These are phyloP conservation scores for sheep (Ovis aries) DNA, from an alignment of 2,113 vertebrate genomes.

Conservation along the genomic window DNA sequence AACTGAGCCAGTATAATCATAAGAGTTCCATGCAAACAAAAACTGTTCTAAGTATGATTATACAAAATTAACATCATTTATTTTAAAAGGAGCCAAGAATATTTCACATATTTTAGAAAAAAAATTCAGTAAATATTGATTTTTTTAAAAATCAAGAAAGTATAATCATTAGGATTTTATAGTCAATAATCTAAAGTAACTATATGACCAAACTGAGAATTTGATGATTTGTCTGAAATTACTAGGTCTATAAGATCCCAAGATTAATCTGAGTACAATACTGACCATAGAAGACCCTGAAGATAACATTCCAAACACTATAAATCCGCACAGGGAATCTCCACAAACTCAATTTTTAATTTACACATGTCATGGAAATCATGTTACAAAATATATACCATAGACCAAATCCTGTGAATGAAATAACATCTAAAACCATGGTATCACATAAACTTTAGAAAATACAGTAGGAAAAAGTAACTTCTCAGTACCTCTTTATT, in stretches of 20 bases:
- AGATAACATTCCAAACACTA: not conserved
- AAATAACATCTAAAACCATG: not conserved
- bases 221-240: not conserved
- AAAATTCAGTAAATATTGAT: not conserved
- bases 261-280: not conserved
- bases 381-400: not conserved
- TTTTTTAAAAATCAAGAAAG: not conserved
- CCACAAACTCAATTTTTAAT: not conserved
- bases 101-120: constrained; percentile 2
- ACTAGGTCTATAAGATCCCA: not conserved
- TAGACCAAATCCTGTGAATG: not conserved
- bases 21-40: not conserved
- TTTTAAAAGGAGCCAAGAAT: not conserved
- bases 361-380: not conserved
- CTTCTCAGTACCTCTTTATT: not conserved
- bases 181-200: constrained; percentile 7
- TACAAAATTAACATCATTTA: not conserved
- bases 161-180: not conserved
- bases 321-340: not conserved
- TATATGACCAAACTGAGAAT: not conserved
- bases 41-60: not conserved
- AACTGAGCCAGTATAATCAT: not conserved
- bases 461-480: not conserved
- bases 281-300: not conserved
- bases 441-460: not conserved